Base-by-base conservation (phyloP, 2,797 vertebrate genomes). In the Pantherophis alleghaniensis region DNA sequence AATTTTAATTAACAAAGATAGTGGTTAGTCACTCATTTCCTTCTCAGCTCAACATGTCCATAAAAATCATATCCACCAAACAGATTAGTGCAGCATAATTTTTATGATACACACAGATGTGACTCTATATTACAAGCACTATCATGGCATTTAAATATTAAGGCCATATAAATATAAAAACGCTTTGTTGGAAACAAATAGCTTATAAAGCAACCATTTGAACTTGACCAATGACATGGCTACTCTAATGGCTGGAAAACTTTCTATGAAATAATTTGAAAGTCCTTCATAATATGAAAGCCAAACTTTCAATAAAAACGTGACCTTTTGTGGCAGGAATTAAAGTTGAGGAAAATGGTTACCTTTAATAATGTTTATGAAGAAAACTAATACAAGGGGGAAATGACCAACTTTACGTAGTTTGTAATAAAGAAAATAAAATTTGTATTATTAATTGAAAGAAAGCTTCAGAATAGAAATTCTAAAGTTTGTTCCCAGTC, bases 1-100 rank as follows among this genome's bases (percentile, higher is more conserved):
- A 2, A 32, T 90, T 32, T 83, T 91, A 32, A 93, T 92, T 93
- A 94, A 74, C 12, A 93, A 57, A 16, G 94, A 1, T 5, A 86
- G 0, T 26, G 10, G 28, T 26, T 60, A 92, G 55, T n/a, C 37
- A n/a, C n/a, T 37, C 60, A 83, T 1, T n/a, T 83, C 7, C 69
- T 89, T 83, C 11, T 18, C 47, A 89, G 13, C 20, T 60, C 28
- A 60, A 60, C 2, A 22, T 83, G 28, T 4, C 61, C n/a, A 69
- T 28, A 11, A 61, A 91, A 86, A 86, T 86, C 7, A 42, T 53
- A 28, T 28, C 51, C 86, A 3, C 28, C 59, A 24, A 87, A 87
- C 12, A 63, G 9, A 2, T 53, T 87, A 87, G 9, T 32, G 3
- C 53, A 87, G 37, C 22, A 56, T 14, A 56, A 86, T 37, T 47